Evolutionary conservation across 1,140 invertebrate species (phyloP).

Genomic region (Drosophila sp.): DNA sequence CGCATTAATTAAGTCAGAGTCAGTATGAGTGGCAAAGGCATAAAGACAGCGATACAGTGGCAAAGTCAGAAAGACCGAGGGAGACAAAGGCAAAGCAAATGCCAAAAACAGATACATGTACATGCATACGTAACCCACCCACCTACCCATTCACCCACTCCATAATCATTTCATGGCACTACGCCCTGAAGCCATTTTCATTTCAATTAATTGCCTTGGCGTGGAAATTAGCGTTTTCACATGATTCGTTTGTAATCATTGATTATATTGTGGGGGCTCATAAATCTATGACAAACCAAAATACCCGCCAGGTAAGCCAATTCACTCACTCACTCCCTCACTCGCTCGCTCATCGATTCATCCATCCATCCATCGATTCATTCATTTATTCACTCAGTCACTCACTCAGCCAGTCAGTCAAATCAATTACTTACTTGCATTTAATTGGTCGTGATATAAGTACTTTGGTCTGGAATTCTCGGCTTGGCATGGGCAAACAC

Average conservation of each 20-base stretch:
- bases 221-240: constrained; percentile 58
- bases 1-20: constrained; percentile 67
- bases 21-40: not conserved
- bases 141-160: constrained; percentile 15
- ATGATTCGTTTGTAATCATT: constrained; percentile 62
- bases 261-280: constrained; percentile 47
- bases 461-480: constrained; percentile 1
- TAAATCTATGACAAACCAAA: constrained; percentile 55
- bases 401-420: not conserved
- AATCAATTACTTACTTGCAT: constrained; percentile 10
- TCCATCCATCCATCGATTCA: not conserved
- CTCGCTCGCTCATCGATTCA: not conserved
- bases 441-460: constrained; percentile 10
- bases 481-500: not conserved
- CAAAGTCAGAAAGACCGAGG: constrained; percentile 18
- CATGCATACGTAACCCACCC: not conserved
- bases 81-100: constrained; percentile 51
- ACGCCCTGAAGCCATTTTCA: constrained; percentile 43
- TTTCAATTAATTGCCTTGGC: constrained; percentile 66
- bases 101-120: constrained; percentile 41
- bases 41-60: not conserved
- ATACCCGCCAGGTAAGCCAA: constrained; percentile 32
- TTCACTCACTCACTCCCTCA: constrained; percentile 23
- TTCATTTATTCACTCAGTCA: too few species aligned
- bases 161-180: not conserved